Evolutionary conservation across 2,888 invertebrate genomes (phyloP), one percentile per base, ranked within the genome.

Genomic region (Brenthis hecate): DNA sequence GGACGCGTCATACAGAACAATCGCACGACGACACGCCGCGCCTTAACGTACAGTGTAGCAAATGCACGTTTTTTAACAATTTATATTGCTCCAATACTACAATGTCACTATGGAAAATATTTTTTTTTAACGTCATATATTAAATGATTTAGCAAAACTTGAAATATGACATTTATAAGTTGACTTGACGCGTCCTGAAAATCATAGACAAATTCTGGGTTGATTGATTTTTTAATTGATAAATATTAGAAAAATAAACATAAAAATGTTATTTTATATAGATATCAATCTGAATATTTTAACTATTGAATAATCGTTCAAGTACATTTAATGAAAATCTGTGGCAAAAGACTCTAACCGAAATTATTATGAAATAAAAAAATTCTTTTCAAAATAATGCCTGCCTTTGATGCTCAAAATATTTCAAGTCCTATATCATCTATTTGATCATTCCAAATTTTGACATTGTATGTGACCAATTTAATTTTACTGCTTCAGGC

Each of bases 21-120:
- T 84, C 48, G 79, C 76, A 58, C 79, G 81, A 51, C 77, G 81
- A 36, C 81, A 82, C 70, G 79, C 82, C 56, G 77, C 83, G 19
- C 81, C 81, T 58, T 84, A 74, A 82, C 62, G n/a, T 43, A 16
- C 19, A 11, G 16, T 14, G 13, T 23, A 63, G 47, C 19, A 11
- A 36, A 54, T 13, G 43, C 3, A 43, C 11, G n/a, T 64, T 23
- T n/a, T 43, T 13, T 13, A 13, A 47, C 3, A 60, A 60, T 48
- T 5, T 5, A 48, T 13, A 43, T 43, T 43, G 36, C 36, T 43
- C 11, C 8, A 11, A 43, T 43, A 11, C 11, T 43, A 43, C 36
- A 43, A 43, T 43, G 36, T 43, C 36, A 11, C 11, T 43, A 43
- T 43, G 8, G 36, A 36, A 36, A 36, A 6, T 36, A 36, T 6